phyloP scores from a whole-genome alignment of 2,797 vertebrate species.

The Chanos chanos region DNA sequence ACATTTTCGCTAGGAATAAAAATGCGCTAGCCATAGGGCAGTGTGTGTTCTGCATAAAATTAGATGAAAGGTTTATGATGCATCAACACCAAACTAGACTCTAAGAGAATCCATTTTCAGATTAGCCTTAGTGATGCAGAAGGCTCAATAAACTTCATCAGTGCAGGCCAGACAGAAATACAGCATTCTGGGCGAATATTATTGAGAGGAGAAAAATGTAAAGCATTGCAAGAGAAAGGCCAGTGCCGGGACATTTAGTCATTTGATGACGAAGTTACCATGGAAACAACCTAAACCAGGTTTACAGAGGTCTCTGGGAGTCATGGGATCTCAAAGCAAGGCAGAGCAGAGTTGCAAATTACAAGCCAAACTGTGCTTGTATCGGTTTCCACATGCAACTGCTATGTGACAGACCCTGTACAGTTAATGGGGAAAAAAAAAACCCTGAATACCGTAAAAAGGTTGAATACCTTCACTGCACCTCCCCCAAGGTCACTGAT shows the following conservation, averaged over 20 bases:
- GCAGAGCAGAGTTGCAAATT: slow-evolving; percentile 28
- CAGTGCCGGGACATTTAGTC: no score
- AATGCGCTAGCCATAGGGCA: no score
- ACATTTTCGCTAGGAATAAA: no score
- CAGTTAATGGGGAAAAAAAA: no score
- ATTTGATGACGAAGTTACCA: no score
- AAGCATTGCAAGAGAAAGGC: neutral
- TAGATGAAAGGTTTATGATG: no score
- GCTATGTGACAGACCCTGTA: no score
- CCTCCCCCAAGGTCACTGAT: slow-evolving; percentile 32
- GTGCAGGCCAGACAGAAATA: slow-evolving; percentile 31
- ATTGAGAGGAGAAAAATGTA: neutral
- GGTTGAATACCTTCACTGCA: slow-evolving; percentile 25
- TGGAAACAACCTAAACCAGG: slow-evolving; percentile 7
- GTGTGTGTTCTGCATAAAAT: no score
- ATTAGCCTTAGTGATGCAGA: slow-evolving; percentile 28
- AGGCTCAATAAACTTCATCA: slow-evolving; percentile 58
- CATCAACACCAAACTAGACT: slow-evolving; percentile 29
- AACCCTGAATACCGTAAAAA: no score
- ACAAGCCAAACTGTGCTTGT: slow-evolving; percentile 34
- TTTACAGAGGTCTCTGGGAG: slow-evolving; percentile 5
- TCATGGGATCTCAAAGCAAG: slow-evolving; percentile 37
- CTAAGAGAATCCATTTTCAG: slow-evolving; percentile 49
- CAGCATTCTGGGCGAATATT: neutral
- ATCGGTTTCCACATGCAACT: slow-evolving; percentile 33